These are phyloP conservation scores for Sebastes matsubarae DNA, from an alignment of 2,797 vertebrate genomes.

Conservation along the genomic window DNA sequence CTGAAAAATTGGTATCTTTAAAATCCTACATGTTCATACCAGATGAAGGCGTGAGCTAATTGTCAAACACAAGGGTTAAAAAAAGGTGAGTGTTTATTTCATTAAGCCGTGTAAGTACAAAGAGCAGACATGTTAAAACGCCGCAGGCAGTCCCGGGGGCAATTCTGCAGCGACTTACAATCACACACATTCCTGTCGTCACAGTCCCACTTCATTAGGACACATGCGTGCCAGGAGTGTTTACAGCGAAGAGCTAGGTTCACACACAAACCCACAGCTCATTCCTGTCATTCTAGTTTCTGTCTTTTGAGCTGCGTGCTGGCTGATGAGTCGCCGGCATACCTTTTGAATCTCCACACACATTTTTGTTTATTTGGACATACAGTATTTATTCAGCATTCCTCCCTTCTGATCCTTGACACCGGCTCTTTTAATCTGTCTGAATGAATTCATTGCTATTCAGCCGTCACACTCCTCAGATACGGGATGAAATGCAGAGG, in stretches of 20 bases:
- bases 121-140: constrained; percentile 17
- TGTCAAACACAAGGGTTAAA: not conserved
- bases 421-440: constrained; percentile 57
- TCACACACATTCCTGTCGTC: constrained; percentile 24
- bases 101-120: not conserved
- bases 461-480: constrained; percentile 45
- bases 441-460: constrained; percentile 62
- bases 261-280: constrained; percentile 9
- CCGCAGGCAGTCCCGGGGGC: not conserved
- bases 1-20: not conserved
- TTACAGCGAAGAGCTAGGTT: constrained; percentile 28
- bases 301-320: not conserved
- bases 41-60: not conserved
- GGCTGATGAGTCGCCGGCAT: not conserved
- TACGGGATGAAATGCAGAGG: constrained; percentile 52
- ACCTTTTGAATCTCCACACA: constrained; percentile 10
- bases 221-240: constrained; percentile 34
- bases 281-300: constrained; percentile 21
- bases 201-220: constrained; percentile 50
- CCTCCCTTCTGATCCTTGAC: constrained; percentile 47
- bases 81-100: not conserved
- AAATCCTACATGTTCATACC: not conserved
- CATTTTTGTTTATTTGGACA: not conserved
- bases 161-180: not conserved
- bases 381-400: constrained; percentile 45